phyloP scores from a whole-genome alignment of 2,113 vertebrate species.

The Nothobranchius furzeri region DNA sequence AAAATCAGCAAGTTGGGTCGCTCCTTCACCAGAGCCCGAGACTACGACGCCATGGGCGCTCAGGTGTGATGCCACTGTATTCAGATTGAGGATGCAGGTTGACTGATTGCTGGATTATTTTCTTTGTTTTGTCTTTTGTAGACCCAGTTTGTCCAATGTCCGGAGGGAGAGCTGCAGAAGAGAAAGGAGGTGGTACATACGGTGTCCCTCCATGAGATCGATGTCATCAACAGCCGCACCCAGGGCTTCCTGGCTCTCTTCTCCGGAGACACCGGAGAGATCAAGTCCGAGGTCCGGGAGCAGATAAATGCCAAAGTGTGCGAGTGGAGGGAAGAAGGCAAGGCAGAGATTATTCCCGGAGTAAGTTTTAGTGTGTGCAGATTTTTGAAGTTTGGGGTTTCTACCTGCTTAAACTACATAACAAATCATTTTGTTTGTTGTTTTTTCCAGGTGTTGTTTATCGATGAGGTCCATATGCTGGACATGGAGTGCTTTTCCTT shows the following conservation, averaged over 20 bases:
- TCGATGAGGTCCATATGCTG: conserved; percentile 94
- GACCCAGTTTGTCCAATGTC: conserved; percentile 96
- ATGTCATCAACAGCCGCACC: conserved; percentile 94
- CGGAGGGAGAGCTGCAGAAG: conserved; percentile 93
- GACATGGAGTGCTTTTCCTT: conserved; percentile 96
- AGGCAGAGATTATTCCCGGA: conserved; percentile 92
- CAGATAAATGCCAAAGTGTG: conserved; percentile 96
- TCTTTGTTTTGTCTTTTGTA: conserved; percentile 32
- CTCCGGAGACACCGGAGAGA: conserved; percentile 93
- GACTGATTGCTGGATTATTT: too few species aligned
- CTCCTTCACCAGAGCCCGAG: conserved; percentile 90
- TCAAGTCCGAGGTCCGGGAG: conserved; percentile 92
- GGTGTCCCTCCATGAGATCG: conserved; percentile 92
- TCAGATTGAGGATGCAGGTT: too few species aligned
- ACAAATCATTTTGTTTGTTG: neutral
- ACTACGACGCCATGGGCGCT: conserved; percentile 93
- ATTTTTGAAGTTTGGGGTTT: neutral
- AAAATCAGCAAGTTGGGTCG: conserved; percentile 93
- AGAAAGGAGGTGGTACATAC: conserved; percentile 94
- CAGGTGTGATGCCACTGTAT: conserved; percentile 77
- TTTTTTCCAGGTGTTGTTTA: conserved; percentile 86
- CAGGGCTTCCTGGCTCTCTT: conserved; percentile 95
- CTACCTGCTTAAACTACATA: neutral
- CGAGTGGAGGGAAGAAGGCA: conserved; percentile 93
- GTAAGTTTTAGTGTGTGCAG: conserved; percentile 49